phyloP scores from a whole-genome alignment of 2,888 invertebrate genomes.

The Chalcis sispes region DNA sequence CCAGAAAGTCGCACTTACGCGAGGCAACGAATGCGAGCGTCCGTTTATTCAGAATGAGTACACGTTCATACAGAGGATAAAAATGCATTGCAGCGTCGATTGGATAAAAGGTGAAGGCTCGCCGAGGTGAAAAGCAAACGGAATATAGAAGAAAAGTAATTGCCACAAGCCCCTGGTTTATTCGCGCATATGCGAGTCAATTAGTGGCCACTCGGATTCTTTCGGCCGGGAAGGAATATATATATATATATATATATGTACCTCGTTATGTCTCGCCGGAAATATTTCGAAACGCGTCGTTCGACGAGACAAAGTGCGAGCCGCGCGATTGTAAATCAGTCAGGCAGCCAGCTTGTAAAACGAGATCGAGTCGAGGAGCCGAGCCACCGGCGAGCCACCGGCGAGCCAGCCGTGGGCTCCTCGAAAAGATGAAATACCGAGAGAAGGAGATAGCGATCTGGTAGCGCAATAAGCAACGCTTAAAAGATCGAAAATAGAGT shows the following conservation, averaged over 20 bases:
- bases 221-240: background rate
- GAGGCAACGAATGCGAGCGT: too few species aligned
- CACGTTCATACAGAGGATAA: too few species aligned
- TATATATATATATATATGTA: background rate
- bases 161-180: too few species aligned
- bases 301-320: background rate
- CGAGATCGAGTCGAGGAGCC: background rate
- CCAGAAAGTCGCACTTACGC: too few species aligned
- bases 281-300: background rate
- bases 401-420: background rate
- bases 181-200: too few species aligned
- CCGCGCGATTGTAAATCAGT: conserved; percentile 30
- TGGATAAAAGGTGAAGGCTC: too few species aligned
- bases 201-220: too few species aligned
- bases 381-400: background rate
- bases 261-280: background rate
- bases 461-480: background rate
- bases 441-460: conserved; percentile 7
- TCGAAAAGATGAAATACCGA: conserved; percentile 28
- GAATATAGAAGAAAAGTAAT: too few species aligned
- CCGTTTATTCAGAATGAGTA: too few species aligned
- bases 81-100: too few species aligned
- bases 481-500: background rate
- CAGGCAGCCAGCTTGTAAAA: conserved; percentile 20
- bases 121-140: too few species aligned